phyloP scores from a whole-genome alignment of 2,797 vertebrate species.

The Oryzias dopingdopingensis region DNA sequence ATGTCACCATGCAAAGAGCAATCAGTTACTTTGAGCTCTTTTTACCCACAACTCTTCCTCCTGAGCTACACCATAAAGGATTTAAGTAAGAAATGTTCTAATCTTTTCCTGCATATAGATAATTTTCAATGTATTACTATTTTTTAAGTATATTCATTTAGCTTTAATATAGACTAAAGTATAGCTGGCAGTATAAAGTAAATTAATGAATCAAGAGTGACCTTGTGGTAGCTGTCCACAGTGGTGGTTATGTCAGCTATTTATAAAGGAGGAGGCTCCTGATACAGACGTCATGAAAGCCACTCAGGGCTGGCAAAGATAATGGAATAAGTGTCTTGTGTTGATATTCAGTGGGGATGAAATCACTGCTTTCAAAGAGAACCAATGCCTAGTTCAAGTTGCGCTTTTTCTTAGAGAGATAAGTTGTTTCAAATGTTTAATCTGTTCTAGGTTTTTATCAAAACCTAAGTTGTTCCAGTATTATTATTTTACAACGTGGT shows the following conservation, averaged over 20 bases:
- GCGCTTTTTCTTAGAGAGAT: not conserved
- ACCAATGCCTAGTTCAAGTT: constrained; percentile 1
- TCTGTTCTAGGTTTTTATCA: too few species aligned
- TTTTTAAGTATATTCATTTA: constrained; percentile 1
- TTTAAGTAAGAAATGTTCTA: constrained; percentile 83
- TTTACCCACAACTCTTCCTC: constrained; percentile 93
- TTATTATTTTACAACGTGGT: too few species aligned
- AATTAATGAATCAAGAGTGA: constrained; percentile 9
- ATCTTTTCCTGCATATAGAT: not conserved
- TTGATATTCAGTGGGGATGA: constrained; percentile 11
- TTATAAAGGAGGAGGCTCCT: constrained; percentile 12
- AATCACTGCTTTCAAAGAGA: constrained; percentile 9
- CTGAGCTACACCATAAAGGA: constrained; percentile 90
- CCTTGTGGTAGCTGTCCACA: not conserved
- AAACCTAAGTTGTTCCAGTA: too few species aligned
- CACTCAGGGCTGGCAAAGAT: constrained; percentile 14
- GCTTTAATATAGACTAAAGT: not conserved
- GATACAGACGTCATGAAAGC: constrained; percentile 13
- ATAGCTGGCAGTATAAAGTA: constrained; percentile 2
- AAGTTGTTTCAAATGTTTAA: too few species aligned
- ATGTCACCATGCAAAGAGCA: constrained; percentile 97
- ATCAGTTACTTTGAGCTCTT: constrained; percentile 96
- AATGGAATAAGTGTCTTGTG: constrained; percentile 14
- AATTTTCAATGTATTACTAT: not conserved
- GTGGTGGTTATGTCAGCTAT: constrained; percentile 1